Base-by-base conservation (phyloP, 2,113 vertebrate genomes). In the Pipra filicauda region DNA sequence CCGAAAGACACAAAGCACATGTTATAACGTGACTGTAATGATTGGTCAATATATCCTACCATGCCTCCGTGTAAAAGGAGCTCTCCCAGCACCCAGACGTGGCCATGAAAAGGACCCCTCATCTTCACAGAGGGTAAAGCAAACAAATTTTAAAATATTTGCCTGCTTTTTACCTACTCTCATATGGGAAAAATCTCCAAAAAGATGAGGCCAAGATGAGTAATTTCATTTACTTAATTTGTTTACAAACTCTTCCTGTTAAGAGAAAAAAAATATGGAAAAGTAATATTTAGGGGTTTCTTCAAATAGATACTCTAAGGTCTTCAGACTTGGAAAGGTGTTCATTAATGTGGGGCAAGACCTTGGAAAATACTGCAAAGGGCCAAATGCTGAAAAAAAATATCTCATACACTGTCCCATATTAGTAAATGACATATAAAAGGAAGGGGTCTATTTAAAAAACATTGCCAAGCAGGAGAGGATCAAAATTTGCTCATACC, bases 191-290 rank as follows among this genome's bases (percentile, higher is more conserved):
- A 92, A 72, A 14, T 61, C 39, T 64, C 70, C 13, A 51, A 44
- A 73, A 91, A 72, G 13, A 21, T 64, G 76, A 74, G 30, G 37
- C 52, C 19, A 55, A 81, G 67, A 58, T 5, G 16, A 90, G 35
- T 51, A 85, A 95, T 11, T 62, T 22, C 43, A 8, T 77, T 88
- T 64, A 62, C n/a, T 88, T 91, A 46, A 76, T 76, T 73, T 88
- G 41, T 91, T 93, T 88, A 62, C 71, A 93, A 91, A 82, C 4
- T 4, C 14, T 41, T 79, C 30, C 28, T 33, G 33, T 44, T 64
- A 35, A 37, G 33, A 5, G 26, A 11, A 27, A 19, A 15, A 15
- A 24, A 15, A 30, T 2, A 28, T 7, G 3, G 31, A 9, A 28
- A 74, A 62, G 2, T 27, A 64, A 30, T 28, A 37, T 11, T 51